phyloP scores from a whole-genome alignment of 1,140 invertebrate genomes.

The Cyrtorhinus lividipennis region DNA sequence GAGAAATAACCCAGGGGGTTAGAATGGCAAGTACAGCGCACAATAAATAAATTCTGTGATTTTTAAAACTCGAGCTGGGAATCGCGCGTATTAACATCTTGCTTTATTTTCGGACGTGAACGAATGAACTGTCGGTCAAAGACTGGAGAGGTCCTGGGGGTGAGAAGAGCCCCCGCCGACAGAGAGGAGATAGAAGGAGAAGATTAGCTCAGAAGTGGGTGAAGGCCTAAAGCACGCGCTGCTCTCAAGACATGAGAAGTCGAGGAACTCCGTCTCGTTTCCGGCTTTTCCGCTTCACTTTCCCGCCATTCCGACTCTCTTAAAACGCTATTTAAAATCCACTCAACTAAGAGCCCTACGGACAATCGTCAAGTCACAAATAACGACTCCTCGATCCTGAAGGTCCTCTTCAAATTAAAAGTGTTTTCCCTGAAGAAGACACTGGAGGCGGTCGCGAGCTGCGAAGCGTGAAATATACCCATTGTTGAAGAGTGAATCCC shows the following conservation, averaged over 20 bases:
- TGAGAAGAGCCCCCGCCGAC: background rate
- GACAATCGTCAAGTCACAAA: background rate
- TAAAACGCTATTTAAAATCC: no score
- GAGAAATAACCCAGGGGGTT: no score
- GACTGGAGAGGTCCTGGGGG: background rate
- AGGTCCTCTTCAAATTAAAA: background rate
- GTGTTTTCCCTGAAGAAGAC: background rate
- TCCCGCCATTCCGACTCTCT: background rate
- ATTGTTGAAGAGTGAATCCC: background rate
- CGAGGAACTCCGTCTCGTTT: background rate
- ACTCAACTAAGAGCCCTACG: no score
- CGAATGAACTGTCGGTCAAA: background rate
- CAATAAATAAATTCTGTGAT: no score
- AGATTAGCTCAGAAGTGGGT: background rate
- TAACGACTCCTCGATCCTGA: background rate
- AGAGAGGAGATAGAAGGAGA: background rate
- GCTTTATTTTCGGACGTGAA: background rate
- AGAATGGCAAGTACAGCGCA: no score
- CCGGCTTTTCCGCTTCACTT: background rate
- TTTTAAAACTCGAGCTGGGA: no score
- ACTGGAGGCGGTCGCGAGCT: background rate
- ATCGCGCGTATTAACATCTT: no score
- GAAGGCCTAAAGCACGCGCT: background rate
- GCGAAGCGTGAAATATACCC: background rate
- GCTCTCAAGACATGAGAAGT: background rate